Percentiles rank a stretch among this genome's conserved stretches.
Evolutionary conservation across 1,140 invertebrate species (phyloP).

Genomic region (Bombyx mori): ASM3026992v2 NC_085127.1:10846501-10847000

Average conservation of each 20-base stretch:
- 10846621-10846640: conserved; percentile 50
- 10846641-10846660: conserved; percentile 69
- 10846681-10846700: conserved; percentile 69
- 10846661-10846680: conserved; percentile 70
- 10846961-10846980: conserved; percentile 23
- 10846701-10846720: conserved; percentile 68
- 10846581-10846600: conserved; percentile 32
- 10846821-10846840: conserved; percentile 65
- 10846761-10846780: conserved; percentile 61
- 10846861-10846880: conserved; percentile 69
- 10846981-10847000: conserved; percentile 49
- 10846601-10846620: conserved; percentile 47
- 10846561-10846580: conserved; percentile 31
- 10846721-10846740: conserved; percentile 41
- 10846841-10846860: conserved; percentile 60
- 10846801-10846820: conserved; percentile 44
- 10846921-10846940: conserved; percentile 68
- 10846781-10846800: conserved; percentile 48
- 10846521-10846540: too few species aligned
- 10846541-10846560: conserved; percentile 2
- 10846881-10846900: conserved; percentile 70
- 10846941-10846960: conserved; percentile 60
- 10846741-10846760: conserved; percentile 52
- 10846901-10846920: conserved; percentile 66
- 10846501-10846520: too few species aligned